Base-by-base conservation (phyloP, 1,140 invertebrate genomes). In the Cotesia glomerata region DNA sequence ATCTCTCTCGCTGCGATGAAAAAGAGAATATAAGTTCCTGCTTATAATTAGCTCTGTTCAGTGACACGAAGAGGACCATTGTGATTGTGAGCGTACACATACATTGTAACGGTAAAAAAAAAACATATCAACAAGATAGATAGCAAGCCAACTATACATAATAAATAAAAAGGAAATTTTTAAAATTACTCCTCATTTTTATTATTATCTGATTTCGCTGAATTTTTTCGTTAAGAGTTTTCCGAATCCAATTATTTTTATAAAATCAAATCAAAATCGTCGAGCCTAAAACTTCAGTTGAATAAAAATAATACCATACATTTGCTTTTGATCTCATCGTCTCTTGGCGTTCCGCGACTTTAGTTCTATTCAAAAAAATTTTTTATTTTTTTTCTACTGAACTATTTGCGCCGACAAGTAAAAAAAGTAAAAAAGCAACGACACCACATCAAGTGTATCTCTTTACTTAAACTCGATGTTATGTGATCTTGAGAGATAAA, bases 21-120 rank as follows among this genome's bases (percentile, higher is more conserved):
- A 59, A 35, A 58, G 34, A 72, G 9, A 35, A 56, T 65, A 72
- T 72, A 59, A 58, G 18, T 52, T 72, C 62, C 63, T 45, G 70
- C 7, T 14, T 66, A 35, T 72, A 72, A 58, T 66, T 72, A 72
- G 70, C 61, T 26, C 26, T 32, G 13, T 51, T 71, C 13, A 63
- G 59, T 70, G 59, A 64, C 59, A 54, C 26, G 49, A 63, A 16
- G 61, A 71, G 68, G 36, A 58, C 32, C 18, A 69, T 36, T 63
- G 61, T 58, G 18, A 49, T n/a, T 45, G 3, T 11, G 11, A 45
- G 39, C 32, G 52, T 51, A 32, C n/a, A 11, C 26, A 26, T 26
- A 26, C 26, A 26, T 26, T 26, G 26, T 26, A 26, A 26, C 26
- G 26, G n/a, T 51, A 51, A 51, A 13, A 45, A 9, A 45, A 45